Evolutionary conservation across 2,797 vertebrate species (phyloP), one percentile per base, ranked within the genome.

Genomic region (Echeneis naucrates): DNA sequence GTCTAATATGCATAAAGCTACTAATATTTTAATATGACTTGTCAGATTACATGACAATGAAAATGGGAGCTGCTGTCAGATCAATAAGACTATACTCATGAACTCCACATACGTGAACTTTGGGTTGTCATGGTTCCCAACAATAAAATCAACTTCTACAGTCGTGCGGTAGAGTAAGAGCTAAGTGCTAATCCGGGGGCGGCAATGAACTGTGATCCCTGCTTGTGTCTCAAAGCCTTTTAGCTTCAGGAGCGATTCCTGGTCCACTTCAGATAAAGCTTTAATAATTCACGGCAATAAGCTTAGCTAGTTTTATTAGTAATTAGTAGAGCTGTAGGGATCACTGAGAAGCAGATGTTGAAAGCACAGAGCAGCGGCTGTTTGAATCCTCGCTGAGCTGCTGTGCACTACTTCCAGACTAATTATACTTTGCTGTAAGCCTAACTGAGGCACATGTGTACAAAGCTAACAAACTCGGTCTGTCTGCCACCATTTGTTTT

Each of bases 281-380:
- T 93, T 95, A 96, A 96, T 98, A 96, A 96, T 96, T 96, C 95
- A 96, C 93, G 92, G 93, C 92, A 96, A 96, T 94, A 91, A 96
- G 95, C 94, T 96, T 92, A 96, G 95, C 92, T 95, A 92, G 93
- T 95, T 96, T 96, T 93, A 93, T 94, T 95, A 93, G 96, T 97
- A 96, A 98, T 97, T 97, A 98, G 95, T 81, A 90, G 92, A 45
- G 89, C 92, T 93, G 75, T 76, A 81, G 92, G 92, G 92, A 93
- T 95, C 89, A 94, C 91, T 93, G 92, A 85, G 89, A 88, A 87
- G 91, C 94, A 96, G 95, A 96, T 96, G 95, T 94, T 94, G 94
- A 93, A 86, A 89, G 89, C 86, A 91, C 89, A 82, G 88, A 93
- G 92, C 83, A 95, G 92, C 82, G 89, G 92, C 93, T 93, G 94